Evolutionary conservation across 1,140 invertebrate species (phyloP).

Genomic region (Lordiphosa mommai): DNA sequence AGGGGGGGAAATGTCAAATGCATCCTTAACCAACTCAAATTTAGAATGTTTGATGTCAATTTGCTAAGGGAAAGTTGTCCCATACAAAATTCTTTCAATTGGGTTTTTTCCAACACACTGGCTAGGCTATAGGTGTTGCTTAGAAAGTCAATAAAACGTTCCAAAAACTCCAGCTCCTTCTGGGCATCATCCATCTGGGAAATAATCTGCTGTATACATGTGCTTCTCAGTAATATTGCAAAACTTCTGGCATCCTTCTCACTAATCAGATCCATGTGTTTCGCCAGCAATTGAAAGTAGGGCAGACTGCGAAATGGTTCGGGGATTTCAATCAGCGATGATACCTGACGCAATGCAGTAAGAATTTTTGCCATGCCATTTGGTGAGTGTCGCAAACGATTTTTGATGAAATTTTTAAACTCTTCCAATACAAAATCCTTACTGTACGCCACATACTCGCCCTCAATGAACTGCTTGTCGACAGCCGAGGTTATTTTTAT

Average conservation of each 20-base stretch:
- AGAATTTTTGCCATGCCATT: not conserved
- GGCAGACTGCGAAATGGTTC: not conserved
- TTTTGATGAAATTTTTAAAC: not conserved
- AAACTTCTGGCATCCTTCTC: not conserved
- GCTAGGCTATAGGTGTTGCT: not conserved
- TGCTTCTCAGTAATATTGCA: not conserved
- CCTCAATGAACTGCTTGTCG: constrained; percentile 1
- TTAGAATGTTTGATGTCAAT: not conserved
- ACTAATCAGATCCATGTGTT: not conserved
- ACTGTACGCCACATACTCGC: not conserved
- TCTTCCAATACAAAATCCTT: not conserved
- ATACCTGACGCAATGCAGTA: not conserved
- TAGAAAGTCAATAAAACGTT: not conserved
- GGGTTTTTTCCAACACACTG: not conserved
- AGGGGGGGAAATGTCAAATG: not conserved
- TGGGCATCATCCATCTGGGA: not conserved
- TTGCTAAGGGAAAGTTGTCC: not conserved
- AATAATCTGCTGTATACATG: not conserved
- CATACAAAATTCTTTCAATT: not conserved
- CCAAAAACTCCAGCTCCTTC: not conserved
- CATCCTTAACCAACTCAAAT: not conserved
- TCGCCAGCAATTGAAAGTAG: not conserved
- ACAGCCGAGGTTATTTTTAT: not conserved
- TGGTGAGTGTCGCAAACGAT: not conserved
- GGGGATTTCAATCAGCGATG: not conserved